A percentile compares a stretch with the other conserved stretches of the same genome.
These are phyloP conservation scores for Sialia sialis DNA, from an alignment of 2,113 vertebrate species.

Conservation along the genomic window DNA sequence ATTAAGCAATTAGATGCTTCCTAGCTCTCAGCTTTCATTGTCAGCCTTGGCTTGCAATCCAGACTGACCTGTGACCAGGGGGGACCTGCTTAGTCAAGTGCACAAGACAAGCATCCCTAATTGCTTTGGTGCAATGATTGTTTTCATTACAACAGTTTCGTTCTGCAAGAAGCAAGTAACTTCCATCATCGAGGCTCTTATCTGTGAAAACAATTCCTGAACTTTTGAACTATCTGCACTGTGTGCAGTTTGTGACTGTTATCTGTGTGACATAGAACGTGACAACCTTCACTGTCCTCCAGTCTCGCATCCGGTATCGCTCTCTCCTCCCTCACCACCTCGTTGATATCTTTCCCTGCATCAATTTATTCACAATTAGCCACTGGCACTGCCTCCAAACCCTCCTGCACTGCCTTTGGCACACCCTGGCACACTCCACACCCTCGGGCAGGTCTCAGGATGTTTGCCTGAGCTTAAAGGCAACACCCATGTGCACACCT, in stretches of 20 bases:
- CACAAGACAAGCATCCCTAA: slow-evolving; percentile 22
- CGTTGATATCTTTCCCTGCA: neutral
- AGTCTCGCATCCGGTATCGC: fast-evolving
- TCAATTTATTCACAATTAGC: neutral
- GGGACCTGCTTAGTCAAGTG: slow-evolving; percentile 14
- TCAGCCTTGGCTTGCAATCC: neutral
- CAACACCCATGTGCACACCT: fast-evolving
- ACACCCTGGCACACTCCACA: neutral
- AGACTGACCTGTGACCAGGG: neutral
- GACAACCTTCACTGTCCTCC: neutral
- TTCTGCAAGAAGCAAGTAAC: neutral
- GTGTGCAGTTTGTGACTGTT: neutral
- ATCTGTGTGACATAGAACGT: neutral
- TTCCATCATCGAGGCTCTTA: neutral
- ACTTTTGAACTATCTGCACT: neutral
- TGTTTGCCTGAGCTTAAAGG: neutral
- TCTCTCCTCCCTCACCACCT: neutral
- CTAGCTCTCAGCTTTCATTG: slow-evolving; percentile 19
- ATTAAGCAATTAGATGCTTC: slow-evolving; percentile 16
- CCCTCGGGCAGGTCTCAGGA: fast-evolving
- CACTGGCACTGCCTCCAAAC: neutral
- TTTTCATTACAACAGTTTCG: neutral
- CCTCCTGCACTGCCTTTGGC: neutral
- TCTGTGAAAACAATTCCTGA: slow-evolving; percentile 24
- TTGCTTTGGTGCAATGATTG: neutral